Evolutionary conservation across 2,797 vertebrate species (phyloP), one percentile per base, ranked within the genome.

Genomic region (Lagocephalus sceleratus): DNA sequence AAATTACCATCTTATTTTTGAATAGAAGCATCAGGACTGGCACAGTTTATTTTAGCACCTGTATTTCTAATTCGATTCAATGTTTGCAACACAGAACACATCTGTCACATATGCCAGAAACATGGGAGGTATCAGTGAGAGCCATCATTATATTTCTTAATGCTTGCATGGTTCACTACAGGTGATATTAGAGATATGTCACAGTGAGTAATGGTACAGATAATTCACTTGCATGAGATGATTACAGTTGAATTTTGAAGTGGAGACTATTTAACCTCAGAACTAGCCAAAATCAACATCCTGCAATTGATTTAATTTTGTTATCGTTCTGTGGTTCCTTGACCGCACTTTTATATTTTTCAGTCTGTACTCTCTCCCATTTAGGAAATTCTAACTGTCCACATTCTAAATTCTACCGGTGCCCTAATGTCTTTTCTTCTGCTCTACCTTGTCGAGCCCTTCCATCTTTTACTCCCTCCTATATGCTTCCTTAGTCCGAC

Each of bases 351-450:
- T 66, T 26, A 44, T 4, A 49, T 54, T 20, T 51, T 56, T 53
- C 52, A 48, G 57, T 44, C 58, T 22, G 11, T 22, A 57, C 51
- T 6, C 43, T 51, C 43, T 48, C 57, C 48, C 39, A 41, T 40
- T 50, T 64, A 44, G n/a, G 8, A 5, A 10, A 19, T 56, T 56
- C 17, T 56, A 25, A 42, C 45, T 6, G 17, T 12, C 44, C 71
- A 74, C 65, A 79, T 80, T 81, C 47, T 20, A 39, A 52, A 85
- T 83, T 83, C 76, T 40, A 21, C 68, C 50, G 40, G 56, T 57
- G 73, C 66, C 59, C 68, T 66, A 35, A 16, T 16, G 38, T 75
- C 65, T 71, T 55, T 54, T 57, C 55, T 62, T 56, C 68, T 57
- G 47, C 68, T 53, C 62, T 79, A 78, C 75, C 72, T 76, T 73